Evolutionary conservation across 1,140 invertebrate species (phyloP).

Genomic region (Theocolax elegans): DNA sequence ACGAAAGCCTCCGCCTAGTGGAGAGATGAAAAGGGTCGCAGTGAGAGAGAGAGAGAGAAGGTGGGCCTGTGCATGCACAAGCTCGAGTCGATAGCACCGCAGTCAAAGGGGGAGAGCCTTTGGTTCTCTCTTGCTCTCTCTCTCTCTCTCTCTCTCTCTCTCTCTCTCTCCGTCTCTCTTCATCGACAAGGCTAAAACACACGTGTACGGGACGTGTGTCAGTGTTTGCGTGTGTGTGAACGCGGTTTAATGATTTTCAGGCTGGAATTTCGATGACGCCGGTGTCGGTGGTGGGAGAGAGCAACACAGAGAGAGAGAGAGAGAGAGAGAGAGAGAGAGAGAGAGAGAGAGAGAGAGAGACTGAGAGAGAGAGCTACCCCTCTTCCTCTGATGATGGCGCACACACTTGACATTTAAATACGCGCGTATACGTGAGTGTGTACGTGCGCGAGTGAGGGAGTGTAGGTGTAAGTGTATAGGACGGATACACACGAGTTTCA

Average conservation of each 20-base stretch:
- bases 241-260: conserved; percentile 61
- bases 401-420: conserved; percentile 32
- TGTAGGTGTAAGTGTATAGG: neutral
- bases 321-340: no score
- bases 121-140: no score
- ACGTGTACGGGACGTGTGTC: no score
- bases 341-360: no score
- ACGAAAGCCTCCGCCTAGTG: no score
- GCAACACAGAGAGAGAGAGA: no score
- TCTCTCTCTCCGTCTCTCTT: neutral
- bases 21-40: conserved; percentile 23
- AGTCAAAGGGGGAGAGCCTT: conserved; percentile 45
- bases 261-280: conserved; percentile 65
- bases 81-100: conserved; percentile 36
- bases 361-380: no score
- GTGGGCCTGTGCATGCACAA: neutral
- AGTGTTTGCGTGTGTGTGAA: conserved; percentile 62
- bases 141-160: no score
- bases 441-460: neutral
- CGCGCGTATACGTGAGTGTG: neutral
- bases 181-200: conserved; percentile 13
- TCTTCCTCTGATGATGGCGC: no score
- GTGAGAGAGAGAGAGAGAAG: conserved; percentile 5
- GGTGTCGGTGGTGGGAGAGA: neutral
- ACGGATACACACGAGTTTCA: conserved; percentile 42